These are phyloP conservation scores for Oreochromis spilurus DNA, from an alignment of 2,113 vertebrate genomes.

Conservation along the genomic window DNA sequence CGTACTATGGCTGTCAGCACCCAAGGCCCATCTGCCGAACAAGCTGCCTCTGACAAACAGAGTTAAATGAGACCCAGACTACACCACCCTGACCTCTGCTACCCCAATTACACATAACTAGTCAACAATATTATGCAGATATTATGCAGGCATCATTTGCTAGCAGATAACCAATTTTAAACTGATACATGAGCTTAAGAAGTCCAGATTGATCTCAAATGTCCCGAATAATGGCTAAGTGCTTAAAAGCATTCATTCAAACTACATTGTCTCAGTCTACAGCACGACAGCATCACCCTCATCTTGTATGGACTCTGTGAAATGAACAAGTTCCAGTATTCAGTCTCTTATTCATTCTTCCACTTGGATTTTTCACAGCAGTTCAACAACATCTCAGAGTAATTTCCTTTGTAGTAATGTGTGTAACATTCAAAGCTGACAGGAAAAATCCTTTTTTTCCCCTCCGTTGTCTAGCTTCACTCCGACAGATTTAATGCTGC, in stretches of 20 bases:
- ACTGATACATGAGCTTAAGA: not conserved
- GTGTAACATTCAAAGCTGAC: not conserved
- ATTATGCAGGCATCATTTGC: not conserved
- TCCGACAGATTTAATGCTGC: not conserved
- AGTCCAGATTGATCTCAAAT: not conserved
- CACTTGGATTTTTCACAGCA: not conserved
- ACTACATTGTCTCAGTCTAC: not conserved
- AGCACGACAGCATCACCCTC: not conserved
- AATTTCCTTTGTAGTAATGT: not conserved
- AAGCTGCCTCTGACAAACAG: conserved; percentile 40
- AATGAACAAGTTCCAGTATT: not conserved
- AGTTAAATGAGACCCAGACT: conserved; percentile 9
- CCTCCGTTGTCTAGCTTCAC: not conserved
- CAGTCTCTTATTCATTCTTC: not conserved
- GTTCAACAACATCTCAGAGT: not conserved
- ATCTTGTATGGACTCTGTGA: not conserved
- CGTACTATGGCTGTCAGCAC: not conserved
- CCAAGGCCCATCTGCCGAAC: conserved; percentile 40
- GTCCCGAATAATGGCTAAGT: not conserved
- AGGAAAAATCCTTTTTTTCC: not conserved
- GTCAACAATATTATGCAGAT: not conserved
- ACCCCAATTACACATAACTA: not conserved
- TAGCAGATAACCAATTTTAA: not conserved
- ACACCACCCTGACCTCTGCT: not conserved
- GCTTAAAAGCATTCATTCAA: not conserved